These are phyloP conservation scores for Hypomecis atomaria DNA, from an alignment of 2,888 invertebrate species.

Conservation along the genomic window DNA sequence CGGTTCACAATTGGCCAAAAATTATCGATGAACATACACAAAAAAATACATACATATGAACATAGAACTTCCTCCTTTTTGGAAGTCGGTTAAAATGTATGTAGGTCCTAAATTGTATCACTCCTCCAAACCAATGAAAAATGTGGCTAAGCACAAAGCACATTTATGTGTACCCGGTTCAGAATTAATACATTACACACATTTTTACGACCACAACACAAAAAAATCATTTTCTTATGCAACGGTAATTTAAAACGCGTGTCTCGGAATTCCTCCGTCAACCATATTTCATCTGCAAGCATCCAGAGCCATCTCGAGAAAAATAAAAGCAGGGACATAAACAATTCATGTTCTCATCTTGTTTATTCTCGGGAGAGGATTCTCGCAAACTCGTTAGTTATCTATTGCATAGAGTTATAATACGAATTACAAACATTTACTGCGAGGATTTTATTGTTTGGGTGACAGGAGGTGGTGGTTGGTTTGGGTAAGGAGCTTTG, in stretches of 20 bases:
- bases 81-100: too few relatives aligned
- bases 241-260: constrained; percentile 14
- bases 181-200: too few relatives aligned
- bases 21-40: too few relatives aligned
- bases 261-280: constrained; percentile 14
- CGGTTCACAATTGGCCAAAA: too few relatives aligned
- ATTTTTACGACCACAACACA: neutral
- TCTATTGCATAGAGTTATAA: constrained; percentile 42
- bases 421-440: constrained; percentile 45
- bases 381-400: constrained; percentile 42
- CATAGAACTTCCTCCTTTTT: too few relatives aligned
- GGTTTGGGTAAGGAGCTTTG: neutral
- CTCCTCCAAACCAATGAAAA: too few relatives aligned
- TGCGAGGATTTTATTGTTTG: constrained; percentile 40
- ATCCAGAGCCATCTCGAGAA: constrained; percentile 21
- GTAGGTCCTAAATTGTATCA: too few relatives aligned
- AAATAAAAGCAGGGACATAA: constrained; percentile 36
- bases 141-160: too few relatives aligned
- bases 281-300: constrained; percentile 26
- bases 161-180: too few relatives aligned
- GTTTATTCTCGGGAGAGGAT: constrained; percentile 36
- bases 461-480: constrained; percentile 5
- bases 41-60: too few relatives aligned
- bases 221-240: neutral
- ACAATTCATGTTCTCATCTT: constrained; percentile 41